Evolutionary conservation across 2,797 vertebrate species (phyloP).

Genomic region (Pseudopleuronectes americanus): DNA sequence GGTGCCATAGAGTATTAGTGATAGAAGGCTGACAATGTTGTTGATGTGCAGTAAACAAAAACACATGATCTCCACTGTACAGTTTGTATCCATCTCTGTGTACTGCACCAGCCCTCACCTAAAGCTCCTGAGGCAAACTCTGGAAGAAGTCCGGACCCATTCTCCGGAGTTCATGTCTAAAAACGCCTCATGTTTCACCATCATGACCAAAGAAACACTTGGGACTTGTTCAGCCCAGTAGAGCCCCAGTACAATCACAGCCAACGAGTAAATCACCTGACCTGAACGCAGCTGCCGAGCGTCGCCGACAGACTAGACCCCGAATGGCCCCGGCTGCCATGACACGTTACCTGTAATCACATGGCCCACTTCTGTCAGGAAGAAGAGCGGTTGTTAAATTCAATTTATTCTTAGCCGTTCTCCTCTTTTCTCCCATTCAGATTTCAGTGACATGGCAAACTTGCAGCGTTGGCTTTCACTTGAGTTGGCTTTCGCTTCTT

Average conservation of each 20-base stretch:
- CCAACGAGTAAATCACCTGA: constrained; percentile 53
- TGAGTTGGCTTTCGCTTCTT: too few relatives aligned
- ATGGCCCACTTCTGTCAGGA: constrained; percentile 43
- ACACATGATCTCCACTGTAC: too few relatives aligned
- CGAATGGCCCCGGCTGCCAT: constrained; percentile 64
- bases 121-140: too few relatives aligned
- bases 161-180: too few relatives aligned
- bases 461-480: too few relatives aligned
- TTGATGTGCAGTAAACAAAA: too few relatives aligned
- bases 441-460: not conserved
- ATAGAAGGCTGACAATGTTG: too few relatives aligned
- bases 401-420: constrained; percentile 5
- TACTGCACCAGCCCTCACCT: too few relatives aligned
- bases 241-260: constrained; percentile 12
- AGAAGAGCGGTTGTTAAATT: constrained; percentile 44
- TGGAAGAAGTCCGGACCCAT: too few relatives aligned
- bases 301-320: constrained; percentile 39
- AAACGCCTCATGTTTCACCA: not conserved
- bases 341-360: constrained; percentile 61
- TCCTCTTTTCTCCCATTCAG: not conserved
- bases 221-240: constrained; percentile 6
- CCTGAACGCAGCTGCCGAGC: constrained; percentile 56
- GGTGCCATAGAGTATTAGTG: too few relatives aligned
- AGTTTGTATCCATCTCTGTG: too few relatives aligned
- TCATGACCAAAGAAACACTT: not conserved